Base-by-base conservation (phyloP, 2,888 invertebrate genomes). In the Scrobipalpa costella region DNA sequence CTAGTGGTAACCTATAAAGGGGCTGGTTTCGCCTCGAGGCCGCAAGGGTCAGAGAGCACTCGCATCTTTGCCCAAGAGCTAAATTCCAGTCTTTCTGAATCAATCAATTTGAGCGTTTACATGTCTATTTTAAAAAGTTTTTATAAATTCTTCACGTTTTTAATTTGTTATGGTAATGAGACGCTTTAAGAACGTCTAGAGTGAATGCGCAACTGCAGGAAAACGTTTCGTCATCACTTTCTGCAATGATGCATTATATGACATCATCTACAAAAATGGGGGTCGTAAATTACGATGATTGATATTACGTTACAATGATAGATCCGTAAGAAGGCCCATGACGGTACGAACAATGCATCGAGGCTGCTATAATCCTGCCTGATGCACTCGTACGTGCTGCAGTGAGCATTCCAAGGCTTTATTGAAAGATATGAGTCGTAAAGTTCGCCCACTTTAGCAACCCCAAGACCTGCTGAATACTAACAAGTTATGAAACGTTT, bases 381-480 rank as follows among this genome's bases (percentile, higher is more conserved):
- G n/a, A 50, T 19, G 21, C 33, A 55, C 13, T 33, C 27, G 55
- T 27, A 34, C 55, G 55, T 34, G 49, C 44, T 49, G 59, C 21
- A 58, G 19, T 58, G 27, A 40, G 36, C 44, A 21, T 40, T 27
- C 49, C 27, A 19, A 57, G 59, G 6, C 57, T 55, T 60, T 57
- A 71, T 69, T 69, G 65, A 65, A 66, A 63, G 63, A 66, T 68
- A 57, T 62, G 58, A 76, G 75, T 76, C 77, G 79, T 79, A 80
- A 80, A 83, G 67, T 71, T 65, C 71, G 71, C 67, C 71, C 63
- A 64, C 66, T 79, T 77, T 77, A 72, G 82, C 79, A 84, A 85
- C 72, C 74, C 69, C 68, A 69, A 73, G 72, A 70, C 70, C 65
- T 71, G 67, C 69, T 76, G 81, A 83, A 84, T 86, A 80, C 76